phyloP scores from a whole-genome alignment of 2,888 invertebrate genomes.

The Xanthorhoe designata region DNA sequence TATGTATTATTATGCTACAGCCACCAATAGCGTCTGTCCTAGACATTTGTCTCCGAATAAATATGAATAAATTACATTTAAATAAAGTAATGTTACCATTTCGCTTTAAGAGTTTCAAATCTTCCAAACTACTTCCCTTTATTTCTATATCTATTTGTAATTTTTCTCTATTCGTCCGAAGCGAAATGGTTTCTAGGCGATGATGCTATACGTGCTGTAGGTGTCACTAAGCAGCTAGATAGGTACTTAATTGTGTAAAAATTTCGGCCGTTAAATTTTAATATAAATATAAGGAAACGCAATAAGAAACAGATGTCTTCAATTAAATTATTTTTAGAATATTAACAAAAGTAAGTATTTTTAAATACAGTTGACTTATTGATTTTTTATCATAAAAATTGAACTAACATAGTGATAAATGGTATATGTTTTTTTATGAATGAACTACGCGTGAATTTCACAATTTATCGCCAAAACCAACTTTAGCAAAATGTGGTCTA shows the following conservation, averaged over 20 bases:
- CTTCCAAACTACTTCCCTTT: not conserved
- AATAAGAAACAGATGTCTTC: not conserved
- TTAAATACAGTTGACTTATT: too few relatives aligned
- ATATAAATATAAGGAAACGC: not conserved
- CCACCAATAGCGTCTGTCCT: not conserved
- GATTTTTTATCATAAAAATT: too few relatives aligned
- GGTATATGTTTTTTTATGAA: too few relatives aligned
- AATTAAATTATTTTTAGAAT: not conserved
- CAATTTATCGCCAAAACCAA: too few relatives aligned
- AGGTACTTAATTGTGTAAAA: not conserved
- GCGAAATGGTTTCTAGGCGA: not conserved
- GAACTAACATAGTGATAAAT: too few relatives aligned
- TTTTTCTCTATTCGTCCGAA: not conserved
- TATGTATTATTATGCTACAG: not conserved
- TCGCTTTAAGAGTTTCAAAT: not conserved
- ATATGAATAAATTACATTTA: not conserved
- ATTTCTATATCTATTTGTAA: not conserved
- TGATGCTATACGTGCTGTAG: not conserved
- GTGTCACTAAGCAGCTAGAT: not conserved
- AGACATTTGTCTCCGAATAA: not conserved
- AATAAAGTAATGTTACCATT: not conserved
- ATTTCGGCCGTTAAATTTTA: not conserved
- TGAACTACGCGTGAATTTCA: too few relatives aligned
- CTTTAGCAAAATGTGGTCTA: too few relatives aligned
- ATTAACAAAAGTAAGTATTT: too few relatives aligned